These are phyloP conservation scores for Oligia latruncula DNA, from an alignment of 2,888 invertebrate genomes.

Conservation along the genomic window DNA sequence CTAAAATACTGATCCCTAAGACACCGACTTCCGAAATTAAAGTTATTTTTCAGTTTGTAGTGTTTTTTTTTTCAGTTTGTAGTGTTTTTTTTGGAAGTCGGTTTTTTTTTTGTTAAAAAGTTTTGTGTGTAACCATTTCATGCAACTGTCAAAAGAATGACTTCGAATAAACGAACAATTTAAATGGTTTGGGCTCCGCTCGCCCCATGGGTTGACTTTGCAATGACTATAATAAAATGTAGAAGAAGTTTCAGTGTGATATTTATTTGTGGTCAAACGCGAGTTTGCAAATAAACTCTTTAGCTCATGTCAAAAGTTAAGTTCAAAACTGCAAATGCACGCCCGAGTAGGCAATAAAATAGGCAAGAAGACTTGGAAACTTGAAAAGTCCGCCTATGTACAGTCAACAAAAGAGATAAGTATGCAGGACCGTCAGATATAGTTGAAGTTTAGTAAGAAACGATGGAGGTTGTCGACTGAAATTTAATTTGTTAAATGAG, in stretches of 20 bases:
- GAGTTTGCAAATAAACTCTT: conserved; percentile 13
- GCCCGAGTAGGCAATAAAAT: conserved; percentile 24
- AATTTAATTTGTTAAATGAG: no score
- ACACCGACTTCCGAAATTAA: no score
- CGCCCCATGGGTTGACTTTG: background rate
- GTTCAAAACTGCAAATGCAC: conserved; percentile 38
- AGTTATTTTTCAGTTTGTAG: no score
- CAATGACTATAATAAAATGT: background rate
- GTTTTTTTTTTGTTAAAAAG: no score
- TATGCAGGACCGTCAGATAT: no score
- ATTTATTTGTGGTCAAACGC: conserved; percentile 4
- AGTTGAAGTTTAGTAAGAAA: no score
- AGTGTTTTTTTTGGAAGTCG: no score
- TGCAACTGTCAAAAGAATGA: background rate
- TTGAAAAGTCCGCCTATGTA: conserved; percentile 16
- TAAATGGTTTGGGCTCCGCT: background rate
- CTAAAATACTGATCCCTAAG: no score
- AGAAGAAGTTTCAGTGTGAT: background rate
- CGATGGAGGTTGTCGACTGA: no score
- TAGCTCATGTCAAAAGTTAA: conserved; percentile 23
- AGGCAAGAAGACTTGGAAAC: conserved; percentile 23
- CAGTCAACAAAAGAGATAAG: no score
- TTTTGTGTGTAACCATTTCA: background rate
- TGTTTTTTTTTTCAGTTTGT: no score
- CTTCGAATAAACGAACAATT: background rate